phyloP scores from a whole-genome alignment of 2,888 invertebrate genomes.

The Cantharis flavilabris region DNA sequence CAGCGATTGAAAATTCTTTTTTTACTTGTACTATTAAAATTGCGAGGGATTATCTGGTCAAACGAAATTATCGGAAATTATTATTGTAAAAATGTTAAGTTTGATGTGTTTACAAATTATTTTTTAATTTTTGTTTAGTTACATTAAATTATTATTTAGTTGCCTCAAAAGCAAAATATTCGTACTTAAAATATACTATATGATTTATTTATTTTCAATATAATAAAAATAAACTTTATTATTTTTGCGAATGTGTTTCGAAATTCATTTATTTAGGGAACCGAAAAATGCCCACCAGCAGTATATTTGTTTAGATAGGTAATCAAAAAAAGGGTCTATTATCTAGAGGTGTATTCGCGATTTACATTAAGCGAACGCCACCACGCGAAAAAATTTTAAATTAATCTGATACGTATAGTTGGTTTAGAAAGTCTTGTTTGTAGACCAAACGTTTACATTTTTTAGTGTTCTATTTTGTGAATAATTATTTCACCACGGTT shows the following conservation, averaged over 20 bases:
- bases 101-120: not conserved
- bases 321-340: no score
- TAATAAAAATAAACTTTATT: constrained; percentile 9
- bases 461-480: no score
- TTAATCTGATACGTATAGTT: no score
- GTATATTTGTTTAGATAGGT: no score
- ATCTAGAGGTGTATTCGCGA: no score
- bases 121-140: constrained; percentile 9
- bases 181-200: constrained; percentile 13
- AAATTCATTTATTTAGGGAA: not conserved
- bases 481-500: no score
- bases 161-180: not conserved
- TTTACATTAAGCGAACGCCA: no score
- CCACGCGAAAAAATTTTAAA: no score
- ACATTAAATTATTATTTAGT: constrained; percentile 1
- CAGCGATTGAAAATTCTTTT: constrained; percentile 44
- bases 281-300: not conserved
- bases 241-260: not conserved
- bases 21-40: not conserved
- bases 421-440: no score
- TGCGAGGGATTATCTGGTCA: constrained; percentile 4
- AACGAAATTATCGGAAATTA: not conserved
- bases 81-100: not conserved
- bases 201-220: constrained; percentile 9
- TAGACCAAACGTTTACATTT: no score